Percentiles rank a stretch among this genome's conserved stretches.
phyloP scores from a whole-genome alignment of 2,888 invertebrate genomes.

The Rhaphigaster nebulosa region DNA sequence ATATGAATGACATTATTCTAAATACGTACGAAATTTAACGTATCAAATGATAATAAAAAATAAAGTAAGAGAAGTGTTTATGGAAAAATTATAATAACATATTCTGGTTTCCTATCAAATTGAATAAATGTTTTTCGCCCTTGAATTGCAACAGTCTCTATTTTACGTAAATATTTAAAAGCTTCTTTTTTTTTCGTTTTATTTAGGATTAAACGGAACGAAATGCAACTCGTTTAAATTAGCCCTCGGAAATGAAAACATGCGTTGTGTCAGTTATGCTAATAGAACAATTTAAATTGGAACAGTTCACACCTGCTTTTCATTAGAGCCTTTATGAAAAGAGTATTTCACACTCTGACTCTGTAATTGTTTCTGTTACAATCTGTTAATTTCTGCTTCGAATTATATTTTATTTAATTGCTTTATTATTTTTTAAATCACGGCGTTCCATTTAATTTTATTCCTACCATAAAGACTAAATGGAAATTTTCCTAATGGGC shows the following conservation, averaged over 20 bases:
- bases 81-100: too few relatives aligned
- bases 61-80: too few relatives aligned
- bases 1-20: too few relatives aligned
- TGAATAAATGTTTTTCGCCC: not conserved
- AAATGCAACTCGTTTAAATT: not conserved
- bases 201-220: not conserved
- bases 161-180: not conserved
- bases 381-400: not conserved
- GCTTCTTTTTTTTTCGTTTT: not conserved
- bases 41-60: too few relatives aligned
- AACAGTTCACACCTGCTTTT: not conserved
- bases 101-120: too few relatives aligned
- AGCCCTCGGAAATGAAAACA: not conserved
- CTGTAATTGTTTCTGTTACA: not conserved
- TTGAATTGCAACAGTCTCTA: not conserved
- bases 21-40: too few relatives aligned
- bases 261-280: not conserved
- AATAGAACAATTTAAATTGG: not conserved
- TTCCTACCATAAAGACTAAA: too few relatives aligned
- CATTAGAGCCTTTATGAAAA: not conserved
- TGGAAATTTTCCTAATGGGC: too few relatives aligned
- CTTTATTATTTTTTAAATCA: not conserved
- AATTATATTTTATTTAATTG: not conserved
- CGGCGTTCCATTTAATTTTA: not conserved
- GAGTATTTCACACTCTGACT: not conserved